Base-by-base conservation (phyloP, 2,797 vertebrate genomes). In the Myripristis murdjan region DNA sequence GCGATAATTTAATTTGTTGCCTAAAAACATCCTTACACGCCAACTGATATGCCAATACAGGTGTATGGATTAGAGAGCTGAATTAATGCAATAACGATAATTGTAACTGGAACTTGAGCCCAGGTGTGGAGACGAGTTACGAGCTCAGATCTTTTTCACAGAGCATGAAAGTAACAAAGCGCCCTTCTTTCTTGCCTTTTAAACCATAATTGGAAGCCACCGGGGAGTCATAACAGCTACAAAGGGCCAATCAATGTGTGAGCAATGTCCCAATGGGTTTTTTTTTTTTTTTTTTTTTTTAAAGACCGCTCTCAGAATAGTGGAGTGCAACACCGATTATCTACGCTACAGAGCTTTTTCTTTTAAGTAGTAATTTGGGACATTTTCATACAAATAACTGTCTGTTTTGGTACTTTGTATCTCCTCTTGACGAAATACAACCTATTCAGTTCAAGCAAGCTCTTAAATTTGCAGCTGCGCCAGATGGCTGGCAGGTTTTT, bases 231-330 rank as follows among this genome's bases (percentile, higher is more conserved):
- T 84, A 73, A 82, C 80, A 58, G 48, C 58, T 24, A 15, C 24
- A 28, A 65, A 82, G 43, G 66, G 44, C 64, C 76, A 70, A 81
- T 86, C 65, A 71, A 28, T 52, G 66, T 56, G 48, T 37, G 41
- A 71, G 54, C 43, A 11, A 12, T n/a, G 60, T 63, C 53, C 26
- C 15, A 4, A 9, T 31, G 35, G 59, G 61, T n/a, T n/a, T n/a
- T n/a, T n/a, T n/a, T n/a, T n/a, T n/a, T n/a, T n/a, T n/a, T n/a
- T n/a, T n/a, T n/a, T 49, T 71, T 73, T 55, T 51, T 65, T 55
- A 20, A 62, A 55, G 73, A 64, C 12, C 55, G 55, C 28, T 66
- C 22, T n/a, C n/a, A 62, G 54, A 77, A 68, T 41, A 67, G 53
- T 70, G 6, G 5, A 44, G 49, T 28, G 3, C 37, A 75, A 68